A percentile compares a stretch with the other conserved stretches of the same genome.
Evolutionary conservation across 2,113 vertebrate species (phyloP).

Genomic region (Zosterops pallidus): DNA sequence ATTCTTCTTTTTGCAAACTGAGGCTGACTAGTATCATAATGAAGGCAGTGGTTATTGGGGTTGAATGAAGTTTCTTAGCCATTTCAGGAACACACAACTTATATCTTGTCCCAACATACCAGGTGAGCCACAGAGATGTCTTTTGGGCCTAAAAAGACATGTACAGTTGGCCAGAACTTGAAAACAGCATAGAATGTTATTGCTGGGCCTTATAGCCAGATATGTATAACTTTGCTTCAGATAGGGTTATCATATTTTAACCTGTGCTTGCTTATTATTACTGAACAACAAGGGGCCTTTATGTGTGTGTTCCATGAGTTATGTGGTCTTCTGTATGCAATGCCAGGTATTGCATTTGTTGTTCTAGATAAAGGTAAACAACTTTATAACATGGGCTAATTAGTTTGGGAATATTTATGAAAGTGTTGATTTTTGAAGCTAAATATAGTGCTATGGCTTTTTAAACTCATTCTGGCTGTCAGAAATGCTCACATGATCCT

Average conservation of each 20-base stretch:
- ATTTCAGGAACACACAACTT: background rate
- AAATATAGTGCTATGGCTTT: constrained; percentile 70
- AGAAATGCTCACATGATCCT: constrained; percentile 64
- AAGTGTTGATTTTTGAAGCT: constrained; percentile 72
- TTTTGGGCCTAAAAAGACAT: background rate
- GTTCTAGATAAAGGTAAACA: constrained; percentile 64
- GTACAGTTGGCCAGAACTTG: background rate
- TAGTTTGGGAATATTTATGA: constrained; percentile 80
- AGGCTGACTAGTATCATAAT: accelerated
- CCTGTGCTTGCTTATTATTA: background rate
- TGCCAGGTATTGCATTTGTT: constrained; percentile 41
- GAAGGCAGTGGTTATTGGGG: background rate
- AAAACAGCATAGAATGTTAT: background rate
- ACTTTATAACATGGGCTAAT: constrained; percentile 70
- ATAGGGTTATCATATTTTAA: background rate
- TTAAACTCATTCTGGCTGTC: constrained; percentile 69
- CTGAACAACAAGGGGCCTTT: background rate
- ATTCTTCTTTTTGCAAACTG: background rate
- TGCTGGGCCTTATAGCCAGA: background rate
- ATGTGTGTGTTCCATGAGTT: background rate
- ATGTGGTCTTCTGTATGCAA: background rate
- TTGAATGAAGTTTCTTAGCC: accelerated
- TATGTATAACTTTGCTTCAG: background rate
- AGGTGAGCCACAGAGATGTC: background rate
- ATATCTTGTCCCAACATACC: accelerated